Evolutionary conservation across 2,888 invertebrate species (phyloP).

Genomic region (Petrophora chlorosata): DNA sequence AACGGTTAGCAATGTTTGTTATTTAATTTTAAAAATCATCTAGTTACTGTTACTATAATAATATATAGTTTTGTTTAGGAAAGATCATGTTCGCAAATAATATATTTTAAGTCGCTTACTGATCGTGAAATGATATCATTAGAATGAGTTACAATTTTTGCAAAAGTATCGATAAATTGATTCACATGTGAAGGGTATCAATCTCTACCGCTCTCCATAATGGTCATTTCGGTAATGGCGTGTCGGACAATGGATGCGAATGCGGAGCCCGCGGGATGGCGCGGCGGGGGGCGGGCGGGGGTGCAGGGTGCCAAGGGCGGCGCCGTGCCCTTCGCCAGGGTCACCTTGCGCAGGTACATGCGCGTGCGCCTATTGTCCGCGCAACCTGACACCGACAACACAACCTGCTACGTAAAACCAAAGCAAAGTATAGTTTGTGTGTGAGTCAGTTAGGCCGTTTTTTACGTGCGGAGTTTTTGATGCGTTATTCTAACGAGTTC

Average conservation of each 20-base stretch:
- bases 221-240: slow-evolving; percentile 75
- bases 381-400: slow-evolving; percentile 69
- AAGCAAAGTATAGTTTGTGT: slow-evolving; percentile 28
- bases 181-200: not conserved
- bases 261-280: slow-evolving; percentile 50
- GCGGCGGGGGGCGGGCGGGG: slow-evolving; percentile 49
- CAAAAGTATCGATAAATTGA: not conserved
- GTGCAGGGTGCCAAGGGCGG: slow-evolving; percentile 66
- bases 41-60: too few species aligned
- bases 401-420: slow-evolving; percentile 36
- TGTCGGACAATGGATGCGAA: slow-evolving; percentile 72
- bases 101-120: too few species aligned
- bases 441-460: slow-evolving; percentile 16
- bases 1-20: too few species aligned
- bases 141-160: too few species aligned
- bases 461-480: slow-evolving; percentile 15
- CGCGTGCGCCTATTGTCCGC: slow-evolving; percentile 78
- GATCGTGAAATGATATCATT: too few species aligned
- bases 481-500: slow-evolving; percentile 71
- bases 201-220: slow-evolving; percentile 47
- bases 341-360: slow-evolving; percentile 80
- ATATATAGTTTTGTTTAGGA: too few species aligned
- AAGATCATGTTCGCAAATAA: too few species aligned
- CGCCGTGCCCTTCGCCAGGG: slow-evolving; percentile 77
- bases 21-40: too few species aligned